Evolutionary conservation across 2,888 invertebrate genomes (phyloP), one percentile per base, ranked within the genome.

Genomic region (Polydesmus complanatus): DNA sequence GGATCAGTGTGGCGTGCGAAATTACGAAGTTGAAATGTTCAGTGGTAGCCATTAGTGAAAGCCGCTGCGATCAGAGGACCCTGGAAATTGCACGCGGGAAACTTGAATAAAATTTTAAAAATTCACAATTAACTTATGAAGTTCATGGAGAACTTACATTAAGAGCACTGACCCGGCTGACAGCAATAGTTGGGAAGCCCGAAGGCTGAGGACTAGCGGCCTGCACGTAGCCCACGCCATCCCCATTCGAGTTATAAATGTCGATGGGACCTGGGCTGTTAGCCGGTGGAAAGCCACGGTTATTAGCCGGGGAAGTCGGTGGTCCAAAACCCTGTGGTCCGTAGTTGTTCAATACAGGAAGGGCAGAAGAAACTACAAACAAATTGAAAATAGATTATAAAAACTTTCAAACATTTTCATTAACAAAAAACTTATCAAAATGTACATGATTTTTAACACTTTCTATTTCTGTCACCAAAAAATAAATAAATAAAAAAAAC

Each of bases 41-140:
- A 88, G 85, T 93, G 92, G 83, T 92, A 93, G 81, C 94, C 94
- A 83, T 94, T 94, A 83, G 93, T 93, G 81, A 93, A 94, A 80
- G 92, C 92, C 81, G 93, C 91, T 80, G 93, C 93, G 84, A 94
- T 93, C 82, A 94, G 82, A 76, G 92, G 89, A 76, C 91, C 92
- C 92, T 93, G 85, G 21, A 3, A 27, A 5, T 3, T n/a, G 48
- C 8, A 21, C n/a, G 18, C 1, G 22, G 2, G 2, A 5, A 14
- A n/a, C 27, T 50, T 14, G 19, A 58, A 14, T 48, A 49, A 22
- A 53, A 21, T 23, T 53, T 18, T 3, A 14, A 22, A 19, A n/a
- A 27, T n/a, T 27, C n/a, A 27, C 27, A 55, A 27, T 5, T 19
- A 26, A 23, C 27, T 23, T 26, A 3, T 18, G 27, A 18, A 55